These are phyloP conservation scores for Camponotus fellah DNA, from an alignment of 2,888 invertebrate genomes.

Conservation along the genomic window DNA sequence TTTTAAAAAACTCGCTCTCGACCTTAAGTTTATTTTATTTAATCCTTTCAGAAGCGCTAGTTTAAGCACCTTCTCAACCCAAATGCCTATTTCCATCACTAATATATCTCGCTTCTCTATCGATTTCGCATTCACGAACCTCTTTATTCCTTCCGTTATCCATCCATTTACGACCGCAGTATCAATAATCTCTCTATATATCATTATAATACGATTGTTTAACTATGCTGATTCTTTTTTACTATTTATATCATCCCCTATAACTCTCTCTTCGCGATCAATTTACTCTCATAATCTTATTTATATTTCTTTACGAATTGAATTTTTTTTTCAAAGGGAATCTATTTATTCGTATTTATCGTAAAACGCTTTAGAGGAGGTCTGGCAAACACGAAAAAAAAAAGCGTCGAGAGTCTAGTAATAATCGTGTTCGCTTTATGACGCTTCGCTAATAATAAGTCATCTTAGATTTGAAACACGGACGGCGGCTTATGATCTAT, in stretches of 20 bases:
- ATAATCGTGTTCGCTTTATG: constrained; percentile 32
- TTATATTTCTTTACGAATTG: constrained; percentile 10
- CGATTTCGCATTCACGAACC: constrained; percentile 44
- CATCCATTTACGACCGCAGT: background rate
- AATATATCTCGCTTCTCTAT: constrained; percentile 37
- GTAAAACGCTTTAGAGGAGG: background rate
- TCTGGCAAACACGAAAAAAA: background rate
- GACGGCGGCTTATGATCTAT: constrained; percentile 60
- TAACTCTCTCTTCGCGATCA: constrained; percentile 16
- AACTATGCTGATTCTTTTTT: background rate
- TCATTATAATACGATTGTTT: constrained; percentile 25
- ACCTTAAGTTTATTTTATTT: constrained; percentile 31
- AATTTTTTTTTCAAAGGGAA: background rate
- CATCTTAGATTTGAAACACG: constrained; percentile 22
- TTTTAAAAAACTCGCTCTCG: constrained; percentile 1
- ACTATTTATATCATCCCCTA: background rate
- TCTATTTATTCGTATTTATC: background rate
- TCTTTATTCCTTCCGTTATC: constrained; percentile 23
- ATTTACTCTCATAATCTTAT: background rate
- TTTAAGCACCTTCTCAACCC: constrained; percentile 8
- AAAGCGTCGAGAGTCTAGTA: background rate
- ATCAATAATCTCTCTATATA: constrained; percentile 17
- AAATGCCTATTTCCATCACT: constrained; percentile 20
- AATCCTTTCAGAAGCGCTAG: constrained; percentile 1
- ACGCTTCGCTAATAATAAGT: constrained; percentile 42